A percentile compares a stretch with the other conserved stretches of the same genome.
These are phyloP conservation scores for Astur gentilis DNA, from an alignment of 2,113 vertebrate genomes.

Conservation along the genomic window DNA sequence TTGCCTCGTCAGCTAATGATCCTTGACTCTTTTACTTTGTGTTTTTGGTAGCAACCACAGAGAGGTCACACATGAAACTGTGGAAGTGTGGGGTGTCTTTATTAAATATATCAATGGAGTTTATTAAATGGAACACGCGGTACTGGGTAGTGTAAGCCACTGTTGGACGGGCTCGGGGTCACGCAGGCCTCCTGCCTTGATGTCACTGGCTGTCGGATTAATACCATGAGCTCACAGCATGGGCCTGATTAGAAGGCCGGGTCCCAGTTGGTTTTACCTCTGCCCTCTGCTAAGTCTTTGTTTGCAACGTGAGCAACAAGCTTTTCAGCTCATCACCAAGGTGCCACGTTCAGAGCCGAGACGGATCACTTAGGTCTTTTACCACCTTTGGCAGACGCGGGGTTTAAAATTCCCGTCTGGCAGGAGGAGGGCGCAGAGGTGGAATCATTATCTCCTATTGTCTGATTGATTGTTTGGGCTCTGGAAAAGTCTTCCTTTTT, in stretches of 20 bases:
- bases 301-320: conserved; percentile 15
- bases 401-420: background rate
- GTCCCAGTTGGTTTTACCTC: background rate
- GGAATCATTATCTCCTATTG: background rate
- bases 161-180: background rate
- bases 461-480: conserved; percentile 23
- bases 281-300: conserved; percentile 42
- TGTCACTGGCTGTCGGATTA: background rate
- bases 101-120: background rate
- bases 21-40: conserved; percentile 28
- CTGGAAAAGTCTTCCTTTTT: background rate
- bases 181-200: background rate
- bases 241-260: conserved; percentile 14
- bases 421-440: background rate
- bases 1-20: conserved; percentile 42
- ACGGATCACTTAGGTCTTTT: background rate
- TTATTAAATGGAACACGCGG: background rate
- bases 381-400: background rate
- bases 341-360: background rate
- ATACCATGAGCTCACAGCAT: background rate
- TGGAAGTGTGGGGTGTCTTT: background rate
- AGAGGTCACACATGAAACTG: conserved; percentile 34
- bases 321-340: conserved; percentile 27
- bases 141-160: background rate
- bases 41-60: background rate